Evolutionary conservation across 2,113 vertebrate genomes (phyloP).

Genomic region (Toxotes chatareus): DNA sequence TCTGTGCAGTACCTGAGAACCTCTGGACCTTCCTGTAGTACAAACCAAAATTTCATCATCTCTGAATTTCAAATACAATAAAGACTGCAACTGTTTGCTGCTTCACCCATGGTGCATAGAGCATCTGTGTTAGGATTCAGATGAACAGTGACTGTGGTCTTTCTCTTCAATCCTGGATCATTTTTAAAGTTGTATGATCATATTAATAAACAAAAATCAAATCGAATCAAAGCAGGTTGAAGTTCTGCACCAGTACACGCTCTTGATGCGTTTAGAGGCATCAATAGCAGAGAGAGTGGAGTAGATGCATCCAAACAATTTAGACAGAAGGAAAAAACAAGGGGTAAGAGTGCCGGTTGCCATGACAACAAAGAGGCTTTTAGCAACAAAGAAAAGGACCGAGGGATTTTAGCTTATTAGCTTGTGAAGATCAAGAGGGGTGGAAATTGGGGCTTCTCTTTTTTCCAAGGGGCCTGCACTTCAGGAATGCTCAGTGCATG

Average conservation of each 20-base stretch:
- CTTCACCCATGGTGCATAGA: background rate
- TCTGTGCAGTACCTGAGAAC: background rate
- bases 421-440: constrained; percentile 47
- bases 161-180: background rate
- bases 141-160: background rate
- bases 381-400: constrained; percentile 17
- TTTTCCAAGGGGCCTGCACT: constrained; percentile 5
- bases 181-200: background rate
- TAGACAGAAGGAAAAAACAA: background rate
- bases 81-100: background rate
- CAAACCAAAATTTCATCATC: background rate
- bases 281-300: constrained; percentile 6
- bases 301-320: constrained; percentile 49
- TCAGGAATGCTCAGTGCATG: constrained; percentile 20
- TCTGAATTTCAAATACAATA: background rate
- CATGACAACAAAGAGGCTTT: constrained; percentile 68
- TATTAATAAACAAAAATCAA: background rate
- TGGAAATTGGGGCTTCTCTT: constrained; percentile 2
- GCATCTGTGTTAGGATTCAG: background rate
- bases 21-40: background rate
- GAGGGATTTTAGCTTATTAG: constrained; percentile 59
- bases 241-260: constrained; percentile 4
- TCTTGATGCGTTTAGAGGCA: constrained; percentile 6
- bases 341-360: constrained; percentile 13
- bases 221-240: constrained; percentile 21